Evolutionary conservation across 2,888 invertebrate species (phyloP), one percentile per base, ranked within the genome.

Genomic region (Platynereis dumerilii): DNA sequence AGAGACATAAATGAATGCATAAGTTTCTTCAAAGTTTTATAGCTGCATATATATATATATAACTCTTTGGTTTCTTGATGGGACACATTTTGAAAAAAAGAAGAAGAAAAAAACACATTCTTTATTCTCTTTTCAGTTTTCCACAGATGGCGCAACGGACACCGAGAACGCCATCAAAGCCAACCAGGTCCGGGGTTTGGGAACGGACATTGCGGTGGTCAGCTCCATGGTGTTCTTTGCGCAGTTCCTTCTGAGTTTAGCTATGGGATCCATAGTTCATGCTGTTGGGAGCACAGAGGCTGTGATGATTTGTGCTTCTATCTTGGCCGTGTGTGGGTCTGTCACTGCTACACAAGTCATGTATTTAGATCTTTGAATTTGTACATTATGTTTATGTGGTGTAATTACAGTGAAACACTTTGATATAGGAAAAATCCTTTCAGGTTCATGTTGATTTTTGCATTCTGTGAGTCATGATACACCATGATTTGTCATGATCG

Each of bases 151-250:
- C 48, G 28, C 29, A 27, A 22, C 27, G n/a, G 34, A 54, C 29
- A 60, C 20, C 34, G 44, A 28, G 48, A 48, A 34, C n/a, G 29
- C n/a, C 20, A 22, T 44, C 42, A 45, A 60, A 27, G 48, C 26
- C 22, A 24, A 67, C 29, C 78, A 78, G 64, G 75, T 84, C n/a
- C 89, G 96, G 12, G 96, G 96, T 3, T 87, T 97, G 60, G 96
- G 96, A 7, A 97, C 96, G 0, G 96, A 97, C 82, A 90, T 97
- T 0, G 96, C 96, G 0, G 90, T 96, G 60, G 92, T 97, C 44
- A 93, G 94, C 79, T 93, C 93, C 80, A 96, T 96, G 91, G 96
- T 94, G 2, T 97, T 97, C 83, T 88, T 96, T 69, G 96, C 96
- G 0, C 97, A 97, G 84, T 93, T 96, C 78, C 87, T 93, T 44